Evolutionary conservation across 2,888 invertebrate genomes (phyloP), one percentile per base, ranked within the genome.

Genomic region (Meiosimyza decipiens): DNA sequence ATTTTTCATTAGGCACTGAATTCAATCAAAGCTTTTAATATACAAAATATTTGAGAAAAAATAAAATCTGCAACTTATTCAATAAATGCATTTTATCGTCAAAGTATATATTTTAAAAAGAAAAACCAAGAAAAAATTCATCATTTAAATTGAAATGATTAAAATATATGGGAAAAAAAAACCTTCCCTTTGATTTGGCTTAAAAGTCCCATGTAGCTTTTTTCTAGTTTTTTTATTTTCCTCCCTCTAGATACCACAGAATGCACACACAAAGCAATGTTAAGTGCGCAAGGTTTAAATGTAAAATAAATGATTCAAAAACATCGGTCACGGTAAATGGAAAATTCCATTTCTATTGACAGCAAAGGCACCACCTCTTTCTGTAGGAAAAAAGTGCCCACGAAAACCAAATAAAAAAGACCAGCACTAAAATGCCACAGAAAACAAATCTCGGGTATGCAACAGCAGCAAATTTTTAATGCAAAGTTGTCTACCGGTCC

Each of bases 201-300:
- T 13, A 62, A 47, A 62, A 40, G 15, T n/a, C 16, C 1, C n/a
- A 33, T 33, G 11, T 9, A 11, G 13, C 15, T 16, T 57, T 22
- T 28, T 57, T 15, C 18, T 55, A 18, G 3, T 0, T 13, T 28
- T 57, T 57, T 57, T 57, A 28, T 15, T 5, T 55, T 40, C 33
- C 40, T 7, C 40, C 40, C 40, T 40, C 1, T 40, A 6, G 13
- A 47, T 16, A 47, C 47, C 60, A 12, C 40, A 16, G 7, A 11
- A 62, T 62, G 60, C 2, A 62, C 33, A 62, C 28, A 62, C 33
- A 62, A 47, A 47, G 55, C 71, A 55, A 50, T 59, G 63, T 71
- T 63, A 64, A 64, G 63, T 64, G 63, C 57, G 22, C 57, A 40
- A 71, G 59, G 51, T 62, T 62, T 11, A 62, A 40, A 28, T 40